Evolutionary conservation across 1,140 invertebrate species (phyloP).

Genomic region (Danaus plexippus): DNA sequence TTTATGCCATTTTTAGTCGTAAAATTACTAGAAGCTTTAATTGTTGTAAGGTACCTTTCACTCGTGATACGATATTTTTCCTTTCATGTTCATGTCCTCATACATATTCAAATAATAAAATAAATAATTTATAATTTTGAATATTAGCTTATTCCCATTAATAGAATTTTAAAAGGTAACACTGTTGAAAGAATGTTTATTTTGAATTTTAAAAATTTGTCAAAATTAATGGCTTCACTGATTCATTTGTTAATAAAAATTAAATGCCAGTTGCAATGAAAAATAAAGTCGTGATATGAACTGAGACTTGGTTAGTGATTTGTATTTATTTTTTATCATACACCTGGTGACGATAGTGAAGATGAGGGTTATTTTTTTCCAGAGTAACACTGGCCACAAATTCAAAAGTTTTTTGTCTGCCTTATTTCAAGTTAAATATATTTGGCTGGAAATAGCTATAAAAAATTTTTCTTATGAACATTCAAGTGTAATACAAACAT

Average conservation of each 20-base stretch:
- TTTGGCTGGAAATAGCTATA: constrained; percentile 15
- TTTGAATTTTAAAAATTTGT: no score
- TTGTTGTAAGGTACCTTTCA: no score
- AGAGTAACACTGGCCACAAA: constrained; percentile 5
- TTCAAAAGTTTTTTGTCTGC: constrained; percentile 26
- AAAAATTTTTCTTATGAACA: not conserved
- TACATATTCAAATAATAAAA: no score
- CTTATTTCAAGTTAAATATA: constrained; percentile 23
- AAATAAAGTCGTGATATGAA: constrained; percentile 19
- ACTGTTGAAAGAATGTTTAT: no score
- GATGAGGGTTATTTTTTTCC: constrained; percentile 1
- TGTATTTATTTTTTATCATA: constrained; percentile 12
- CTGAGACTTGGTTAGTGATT: constrained; percentile 21
- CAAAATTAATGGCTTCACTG: not conserved
- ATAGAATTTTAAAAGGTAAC: no score
- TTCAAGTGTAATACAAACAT: no score
- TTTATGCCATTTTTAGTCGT: no score
- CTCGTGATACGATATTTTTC: no score
- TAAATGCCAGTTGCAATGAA: constrained; percentile 42
- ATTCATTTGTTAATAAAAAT: constrained; percentile 47
- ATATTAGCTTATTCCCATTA: no score
- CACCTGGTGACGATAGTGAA: constrained; percentile 10
- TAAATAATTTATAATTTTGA: no score
- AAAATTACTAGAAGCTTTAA: no score
- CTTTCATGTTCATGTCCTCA: no score